Evolutionary conservation across 2,797 vertebrate genomes (phyloP), one percentile per base, ranked within the genome.

Genomic region (Spatula clypeata): DNA sequence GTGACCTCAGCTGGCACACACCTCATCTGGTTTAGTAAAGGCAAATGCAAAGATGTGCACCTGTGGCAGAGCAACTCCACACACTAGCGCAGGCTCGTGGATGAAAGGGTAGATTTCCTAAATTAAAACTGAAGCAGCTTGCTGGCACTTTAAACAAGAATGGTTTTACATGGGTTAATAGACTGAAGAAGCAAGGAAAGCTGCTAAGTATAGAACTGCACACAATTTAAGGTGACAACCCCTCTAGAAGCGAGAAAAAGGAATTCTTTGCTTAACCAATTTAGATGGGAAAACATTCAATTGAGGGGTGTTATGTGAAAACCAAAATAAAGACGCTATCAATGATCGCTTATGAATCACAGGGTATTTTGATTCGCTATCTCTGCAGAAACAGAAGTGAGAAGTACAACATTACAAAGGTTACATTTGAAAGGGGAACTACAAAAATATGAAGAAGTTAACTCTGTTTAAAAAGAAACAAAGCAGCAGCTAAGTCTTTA

Each of bases 191-290:
- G 45, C 29, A 62, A 73, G 34, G 16, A 45, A 89, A 91, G 38
- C 95, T 58, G 45, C 45, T 84, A 86, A 92, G 88, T 40, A 31
- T 74, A 84, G 62, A 92, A 79, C 15, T 8, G 3, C 66, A 55
- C 32, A 51, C 42, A 58, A 81, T 42, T 84, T 47, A 72, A 70
- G 20, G 51, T 66, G 80, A 70, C 75, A 92, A 36, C 64, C 84
- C 54, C 55, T 88, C 74, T 34, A 55, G 34, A 89, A 87, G 40
- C 40, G 38, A 89, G 42, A 85, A 76, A 54, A 1, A 79, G 38
- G 60, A 76, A 71, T 73, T 67, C 79, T 92, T 44, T 79, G 34
- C 79, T 93, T 89, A 89, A 71, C 64, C 64, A 82, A 51, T 55
- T 92, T 55, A 66, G n/a, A 54, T 36, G 70, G 47, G 51, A 84